Base-by-base conservation (phyloP, 1,140 invertebrate species). In the Brachionus asplanchnoidis region DNA sequence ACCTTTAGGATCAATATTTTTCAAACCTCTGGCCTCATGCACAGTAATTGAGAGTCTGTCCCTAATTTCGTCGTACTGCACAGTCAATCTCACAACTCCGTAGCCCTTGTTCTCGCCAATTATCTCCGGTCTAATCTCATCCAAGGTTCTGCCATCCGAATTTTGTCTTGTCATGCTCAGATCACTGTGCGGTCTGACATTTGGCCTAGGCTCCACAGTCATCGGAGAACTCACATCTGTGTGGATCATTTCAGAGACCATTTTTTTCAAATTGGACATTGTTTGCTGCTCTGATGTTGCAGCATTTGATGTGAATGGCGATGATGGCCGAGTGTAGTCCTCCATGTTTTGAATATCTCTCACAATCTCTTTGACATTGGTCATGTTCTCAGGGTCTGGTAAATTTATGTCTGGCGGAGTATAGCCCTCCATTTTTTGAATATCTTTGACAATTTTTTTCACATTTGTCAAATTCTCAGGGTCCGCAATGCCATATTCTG, bases 11-110 rank as follows among this genome's bases (percentile, higher is more conserved):
- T 60, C 79, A 20, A 82, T 44, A 40, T 68, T 60, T 42, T 82
- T 82, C 23, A 82, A 82, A 40, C 53, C 36, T 82, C 53, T 82
- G 17, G 79, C 79, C 42, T 82, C 79, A 17, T 82, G 79, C 12
- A 82, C 53, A 23, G 79, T 82, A 23, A 82, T 82, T 26, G 79
- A 82, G 20, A 82, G 28, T 26, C 79, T 36, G 32, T 42, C 42
- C 40, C 79, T 42, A 68, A 82, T 60, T 65, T 82, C 50, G 26
- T 82, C 79, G 28, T 82, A 82, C 17, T 82, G 79, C 14, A 82
- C 53, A 42, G 79, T 82, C 8, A 60, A 12, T 46, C 79, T 42
- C 32, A 82, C 53, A 44, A 82, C 36, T 36, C 79, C 79, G 17
- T 65, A 65, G n/a, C 53, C 79, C 14, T 82, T 60, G 44, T 82